Base-by-base conservation (phyloP, 2,113 vertebrate genomes). In the Hydrochoerus hydrochaeris region DNA sequence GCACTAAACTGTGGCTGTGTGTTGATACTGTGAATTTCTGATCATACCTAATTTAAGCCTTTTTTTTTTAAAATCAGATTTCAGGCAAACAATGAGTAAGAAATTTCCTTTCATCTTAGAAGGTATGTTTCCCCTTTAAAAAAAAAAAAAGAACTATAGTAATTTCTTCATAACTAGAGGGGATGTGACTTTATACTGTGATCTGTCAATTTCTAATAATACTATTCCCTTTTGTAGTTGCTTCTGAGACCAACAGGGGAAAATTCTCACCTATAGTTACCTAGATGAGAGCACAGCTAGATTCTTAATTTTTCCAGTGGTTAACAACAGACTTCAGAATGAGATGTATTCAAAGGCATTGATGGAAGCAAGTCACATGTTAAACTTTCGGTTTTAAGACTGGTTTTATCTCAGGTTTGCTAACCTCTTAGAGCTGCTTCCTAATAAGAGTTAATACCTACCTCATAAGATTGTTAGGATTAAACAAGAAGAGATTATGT, bases 61-160 rank as follows among this genome's bases (percentile, higher is more conserved):
- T 95, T 22, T 26, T 91, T 91, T 94, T 80, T 88, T 41, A 22
- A 16, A 54, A 73, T 95, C 95, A 98, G 98, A 98, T 95, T 98
- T 98, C 92, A 97, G 98, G 73, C 95, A 98, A 95, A 97, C 92
- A 93, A 98, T 98, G 98, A 97, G 14, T 90, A 97, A 95, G 94
- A 98, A 49, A 84, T 97, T 96, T 85, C 98, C 98, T 17, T 96
- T 92, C n/a, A 95, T 97, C 82, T 95, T 98, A 54, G 97, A 98
- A 98, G 98, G 98, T 98, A 97, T 67, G 97, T 95, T 96, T 96
- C 93, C 52, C 46, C 28, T 84, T 67, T n/a, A n/a, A n/a, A n/a
- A n/a, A n/a, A n/a, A n/a, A n/a, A n/a, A n/a, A n/a, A 78, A 88
- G 83, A 14, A 83, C 78, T 88, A 28, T 44, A 73, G 49, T 86